A percentile compares a stretch with the other conserved stretches of the same genome.
Evolutionary conservation across 2,888 invertebrate species (phyloP).

Genomic region (Eupithecia subumbrata): DNA sequence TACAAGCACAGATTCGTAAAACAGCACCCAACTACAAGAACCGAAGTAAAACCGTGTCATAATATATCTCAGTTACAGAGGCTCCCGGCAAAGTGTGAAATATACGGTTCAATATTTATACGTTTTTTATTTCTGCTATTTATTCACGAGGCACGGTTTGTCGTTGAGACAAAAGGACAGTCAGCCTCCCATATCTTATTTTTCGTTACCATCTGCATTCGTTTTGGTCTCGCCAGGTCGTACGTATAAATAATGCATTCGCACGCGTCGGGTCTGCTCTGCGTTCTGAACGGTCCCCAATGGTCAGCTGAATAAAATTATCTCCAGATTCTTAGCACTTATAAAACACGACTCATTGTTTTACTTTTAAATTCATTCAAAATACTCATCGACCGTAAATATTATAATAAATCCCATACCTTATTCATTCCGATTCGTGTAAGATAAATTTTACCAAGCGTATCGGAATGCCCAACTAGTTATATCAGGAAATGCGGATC

Average conservation of each 20-base stretch:
- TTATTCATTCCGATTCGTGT: constrained; percentile 43
- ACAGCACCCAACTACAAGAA: constrained; percentile 64
- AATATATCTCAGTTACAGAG: constrained; percentile 77
- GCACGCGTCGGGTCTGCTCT: constrained; percentile 71
- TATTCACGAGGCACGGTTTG: constrained; percentile 78
- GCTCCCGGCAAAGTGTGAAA: constrained; percentile 78
- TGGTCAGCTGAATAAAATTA: constrained; percentile 71
- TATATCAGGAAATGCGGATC: constrained; percentile 32
- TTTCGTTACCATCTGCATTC: constrained; percentile 80
- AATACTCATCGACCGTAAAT: constrained; percentile 44
- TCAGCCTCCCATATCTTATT: constrained; percentile 67
- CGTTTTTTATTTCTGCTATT: constrained; percentile 80
- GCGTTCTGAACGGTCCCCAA: constrained; percentile 48
- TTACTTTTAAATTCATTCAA: constrained; percentile 36
- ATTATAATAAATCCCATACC: constrained; percentile 46
- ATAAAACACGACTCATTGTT: constrained; percentile 55
- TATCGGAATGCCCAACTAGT: constrained; percentile 31
- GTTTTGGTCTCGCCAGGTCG: constrained; percentile 78
- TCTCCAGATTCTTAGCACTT: constrained; percentile 63
- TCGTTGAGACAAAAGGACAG: constrained; percentile 72
- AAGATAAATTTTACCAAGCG: constrained; percentile 40
- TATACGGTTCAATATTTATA: constrained; percentile 82
- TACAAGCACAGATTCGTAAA: constrained; percentile 77
- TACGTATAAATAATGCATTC: constrained; percentile 81
- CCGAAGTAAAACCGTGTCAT: constrained; percentile 71